Evolutionary conservation across 2,888 invertebrate species (phyloP).

Genomic region (Andricus curvator): DNA sequence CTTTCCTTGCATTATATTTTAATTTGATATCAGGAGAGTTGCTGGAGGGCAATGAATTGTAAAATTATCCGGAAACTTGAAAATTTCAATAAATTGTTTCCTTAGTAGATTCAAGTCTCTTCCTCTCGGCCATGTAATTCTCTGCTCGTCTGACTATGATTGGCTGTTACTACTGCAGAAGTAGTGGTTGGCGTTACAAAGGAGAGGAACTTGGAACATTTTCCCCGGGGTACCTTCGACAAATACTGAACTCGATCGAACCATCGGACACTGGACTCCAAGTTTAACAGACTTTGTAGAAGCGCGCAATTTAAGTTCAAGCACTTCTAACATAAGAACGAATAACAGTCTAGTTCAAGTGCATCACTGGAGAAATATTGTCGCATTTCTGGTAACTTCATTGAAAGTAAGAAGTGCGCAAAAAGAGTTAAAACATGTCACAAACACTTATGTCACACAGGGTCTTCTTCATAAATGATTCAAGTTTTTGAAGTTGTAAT

Average conservation of each 20-base stretch:
- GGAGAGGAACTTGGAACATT: constrained; percentile 18
- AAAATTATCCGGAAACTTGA: constrained; percentile 9
- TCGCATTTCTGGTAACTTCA: background rate
- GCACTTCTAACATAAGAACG: constrained; percentile 24
- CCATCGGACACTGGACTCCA: constrained; percentile 24
- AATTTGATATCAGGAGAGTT: too few relatives aligned
- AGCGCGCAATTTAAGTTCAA: constrained; percentile 22
- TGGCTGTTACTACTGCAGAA: constrained; percentile 26
- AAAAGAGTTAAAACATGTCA: too few relatives aligned
- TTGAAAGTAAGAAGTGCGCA: background rate
- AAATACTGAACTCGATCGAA: constrained; percentile 35
- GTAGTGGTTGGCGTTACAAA: background rate
- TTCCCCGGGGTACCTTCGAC: constrained; percentile 33
- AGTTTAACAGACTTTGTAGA: constrained; percentile 35
- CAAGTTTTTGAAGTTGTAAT: background rate
- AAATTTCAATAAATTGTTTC: constrained; percentile 27
- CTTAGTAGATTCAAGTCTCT: background rate
- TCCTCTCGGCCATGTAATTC: background rate
- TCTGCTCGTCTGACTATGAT: constrained; percentile 4
- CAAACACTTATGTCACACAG: too few relatives aligned
- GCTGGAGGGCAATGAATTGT: background rate
- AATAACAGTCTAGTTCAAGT: constrained; percentile 15
- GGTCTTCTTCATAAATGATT: background rate
- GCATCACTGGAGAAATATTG: constrained; percentile 17
- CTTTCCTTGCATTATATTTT: too few relatives aligned